Percentiles rank a stretch among this genome's conserved stretches.
Conservation (phyloP, 2,113 vertebrate species). For the Ammospiza nelsoni region DNA sequence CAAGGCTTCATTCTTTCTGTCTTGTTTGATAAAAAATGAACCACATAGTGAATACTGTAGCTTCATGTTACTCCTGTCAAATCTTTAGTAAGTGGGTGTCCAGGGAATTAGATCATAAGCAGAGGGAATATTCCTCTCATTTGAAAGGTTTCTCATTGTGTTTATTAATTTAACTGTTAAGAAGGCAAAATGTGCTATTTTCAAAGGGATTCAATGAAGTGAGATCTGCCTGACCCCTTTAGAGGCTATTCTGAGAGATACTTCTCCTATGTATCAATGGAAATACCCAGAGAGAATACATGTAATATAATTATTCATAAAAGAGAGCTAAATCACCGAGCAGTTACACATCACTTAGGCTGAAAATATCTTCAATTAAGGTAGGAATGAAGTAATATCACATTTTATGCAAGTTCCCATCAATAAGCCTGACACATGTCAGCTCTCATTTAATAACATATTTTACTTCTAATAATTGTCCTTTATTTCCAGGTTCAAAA, state of each 20-base stretch:
- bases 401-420: slow-evolving; percentile 64
- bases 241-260: background rate
- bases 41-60: slow-evolving; percentile 35
- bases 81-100: slow-evolving; percentile 59
- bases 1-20: slow-evolving; percentile 67
- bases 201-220: background rate
- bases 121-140: slow-evolving; percentile 26
- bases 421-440: slow-evolving; percentile 62
- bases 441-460: slow-evolving; percentile 64
- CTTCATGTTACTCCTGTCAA: slow-evolving; percentile 67
- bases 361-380: slow-evolving; percentile 71
- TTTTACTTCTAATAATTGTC: slow-evolving; percentile 56
- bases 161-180: slow-evolving; percentile 15
- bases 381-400: slow-evolving; percentile 64
- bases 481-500: slow-evolving; percentile 10
- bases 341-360: slow-evolving; percentile 65
- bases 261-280: slow-evolving; percentile 40
- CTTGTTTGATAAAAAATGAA: slow-evolving; percentile 64
- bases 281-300: slow-evolving; percentile 38
- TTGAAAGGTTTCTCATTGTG: slow-evolving; percentile 17
- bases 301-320: slow-evolving; percentile 56
- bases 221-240: slow-evolving; percentile 20
- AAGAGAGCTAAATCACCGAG: slow-evolving; percentile 30
- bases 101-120: slow-evolving; percentile 55
- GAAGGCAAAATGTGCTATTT: background rate